Conservation (phyloP, 2,797 vertebrate genomes). For the Danio aesculapii region DNA sequence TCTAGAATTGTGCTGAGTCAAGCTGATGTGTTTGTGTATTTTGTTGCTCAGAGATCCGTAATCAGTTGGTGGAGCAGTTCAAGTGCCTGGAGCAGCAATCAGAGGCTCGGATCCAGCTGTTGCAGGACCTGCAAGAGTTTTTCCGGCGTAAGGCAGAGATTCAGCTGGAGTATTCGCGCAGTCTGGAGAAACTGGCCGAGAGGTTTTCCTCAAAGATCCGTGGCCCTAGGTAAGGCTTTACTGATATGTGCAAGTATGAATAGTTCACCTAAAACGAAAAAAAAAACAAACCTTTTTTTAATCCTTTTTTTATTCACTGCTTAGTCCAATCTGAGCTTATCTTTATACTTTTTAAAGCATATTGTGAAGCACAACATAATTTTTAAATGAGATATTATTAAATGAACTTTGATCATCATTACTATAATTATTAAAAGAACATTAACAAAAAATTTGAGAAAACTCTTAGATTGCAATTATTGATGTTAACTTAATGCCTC, state of each 20-base stretch:
- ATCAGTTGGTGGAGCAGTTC: conserved; percentile 97
- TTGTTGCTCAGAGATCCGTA: conserved; percentile 89
- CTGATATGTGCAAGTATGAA: conserved; percentile 5
- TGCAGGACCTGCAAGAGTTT: conserved; percentile 98
- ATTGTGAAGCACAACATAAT: too few species aligned
- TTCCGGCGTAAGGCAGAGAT: conserved; percentile 97
- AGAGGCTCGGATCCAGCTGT: conserved; percentile 93
- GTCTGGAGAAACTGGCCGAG: conserved; percentile 96
- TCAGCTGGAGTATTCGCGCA: conserved; percentile 95
- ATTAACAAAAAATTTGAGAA: too few species aligned
- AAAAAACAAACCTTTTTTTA: too few species aligned
- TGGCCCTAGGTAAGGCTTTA: conserved; percentile 33
- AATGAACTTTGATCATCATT: too few species aligned
- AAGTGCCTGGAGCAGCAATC: conserved; percentile 98
- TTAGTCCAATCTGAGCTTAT: too few species aligned
- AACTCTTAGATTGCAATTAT: too few species aligned
- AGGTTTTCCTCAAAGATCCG: conserved; percentile 97
- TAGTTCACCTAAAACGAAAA: background rate
- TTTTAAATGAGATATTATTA: too few species aligned
- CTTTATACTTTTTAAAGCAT: too few species aligned
- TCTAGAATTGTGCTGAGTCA: conserved; percentile 9
- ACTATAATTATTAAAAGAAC: too few species aligned
- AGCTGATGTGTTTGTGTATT: conserved; percentile 41
- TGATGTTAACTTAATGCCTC: too few species aligned
- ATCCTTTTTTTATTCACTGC: too few species aligned